Conservation (phyloP, 2,888 invertebrate species). For the Apotomis betuletana region DNA sequence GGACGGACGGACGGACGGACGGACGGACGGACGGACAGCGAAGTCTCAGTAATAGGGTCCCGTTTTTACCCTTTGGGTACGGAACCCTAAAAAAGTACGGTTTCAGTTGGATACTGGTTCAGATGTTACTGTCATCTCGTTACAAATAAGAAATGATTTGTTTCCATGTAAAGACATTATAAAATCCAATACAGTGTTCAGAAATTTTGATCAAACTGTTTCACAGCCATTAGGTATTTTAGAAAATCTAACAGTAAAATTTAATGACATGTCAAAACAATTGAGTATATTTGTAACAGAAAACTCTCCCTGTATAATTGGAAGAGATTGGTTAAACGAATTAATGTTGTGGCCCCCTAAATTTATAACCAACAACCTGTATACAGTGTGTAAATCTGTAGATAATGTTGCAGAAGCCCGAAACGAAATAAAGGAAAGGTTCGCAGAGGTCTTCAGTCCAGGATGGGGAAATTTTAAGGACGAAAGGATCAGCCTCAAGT, state of each 20-base stretch:
- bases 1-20: no score
- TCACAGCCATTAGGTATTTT: constrained; percentile 13
- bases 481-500: constrained; percentile 24
- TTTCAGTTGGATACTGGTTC: constrained; percentile 1
- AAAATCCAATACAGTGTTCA: background rate
- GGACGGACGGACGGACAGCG: no score
- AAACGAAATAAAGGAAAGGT: constrained; percentile 26
- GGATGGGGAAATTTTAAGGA: constrained; percentile 43
- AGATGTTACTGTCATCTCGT: background rate
- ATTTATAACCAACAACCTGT: constrained; percentile 6
- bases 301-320: background rate
- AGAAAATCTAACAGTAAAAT: background rate
- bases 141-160: background rate
- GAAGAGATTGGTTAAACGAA: background rate
- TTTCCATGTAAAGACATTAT: background rate
- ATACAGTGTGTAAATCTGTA: constrained; percentile 1
- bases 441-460: constrained; percentile 38
- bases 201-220: constrained; percentile 1
- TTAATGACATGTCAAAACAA: background rate
- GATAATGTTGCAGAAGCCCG: constrained; percentile 18
- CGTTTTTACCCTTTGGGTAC: no score
- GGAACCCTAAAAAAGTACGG: no score
- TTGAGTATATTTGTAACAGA: background rate
- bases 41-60: no score
- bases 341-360: background rate